phyloP scores from a whole-genome alignment of 1,140 invertebrate species.

The Orchesella cincta region DNA sequence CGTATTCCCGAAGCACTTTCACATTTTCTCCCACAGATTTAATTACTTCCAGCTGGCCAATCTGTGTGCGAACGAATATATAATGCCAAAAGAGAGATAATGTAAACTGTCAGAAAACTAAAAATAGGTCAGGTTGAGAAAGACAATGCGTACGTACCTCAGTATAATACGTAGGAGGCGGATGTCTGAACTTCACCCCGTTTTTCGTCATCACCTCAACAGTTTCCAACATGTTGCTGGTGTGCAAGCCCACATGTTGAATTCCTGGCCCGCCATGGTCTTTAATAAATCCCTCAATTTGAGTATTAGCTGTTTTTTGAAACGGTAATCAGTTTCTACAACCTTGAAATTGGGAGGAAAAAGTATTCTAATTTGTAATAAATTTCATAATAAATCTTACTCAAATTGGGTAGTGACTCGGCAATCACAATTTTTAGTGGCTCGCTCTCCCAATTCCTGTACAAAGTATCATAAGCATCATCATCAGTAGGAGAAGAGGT shows the following conservation, averaged over 20 bases:
- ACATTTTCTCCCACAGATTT: slow-evolving; percentile 53
- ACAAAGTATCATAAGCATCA: slow-evolving; percentile 6
- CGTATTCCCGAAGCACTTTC: slow-evolving; percentile 50
- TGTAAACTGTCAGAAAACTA: background rate
- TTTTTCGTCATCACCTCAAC: slow-evolving; percentile 53
- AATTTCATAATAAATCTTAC: no score
- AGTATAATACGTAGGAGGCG: slow-evolving; percentile 59
- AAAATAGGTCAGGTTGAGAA: slow-evolving; percentile 1
- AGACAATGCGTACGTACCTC: slow-evolving; percentile 28
- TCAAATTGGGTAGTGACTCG: slow-evolving; percentile 58
- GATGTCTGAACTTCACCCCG: slow-evolving; percentile 57
- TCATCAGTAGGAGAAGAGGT: no score
- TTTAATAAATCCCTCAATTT: slow-evolving; percentile 58
- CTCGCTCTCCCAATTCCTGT: slow-evolving; percentile 38
- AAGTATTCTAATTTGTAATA: background rate
- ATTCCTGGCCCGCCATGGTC: slow-evolving; percentile 60
- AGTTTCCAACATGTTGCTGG: slow-evolving; percentile 55
- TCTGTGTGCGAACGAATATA: slow-evolving; percentile 50
- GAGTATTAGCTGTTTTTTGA: slow-evolving; percentile 54
- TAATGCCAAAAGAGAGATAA: no score
- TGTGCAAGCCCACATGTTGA: slow-evolving; percentile 61
- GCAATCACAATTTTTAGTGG: slow-evolving; percentile 59
- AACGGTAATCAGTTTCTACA: slow-evolving; percentile 6
- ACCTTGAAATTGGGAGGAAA: no score
- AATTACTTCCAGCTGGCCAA: slow-evolving; percentile 56